Percentiles rank a stretch among this genome's conserved stretches.
Evolutionary conservation across 2,113 vertebrate species (phyloP).

Genomic region (Rhagologus leucostigma): DNA sequence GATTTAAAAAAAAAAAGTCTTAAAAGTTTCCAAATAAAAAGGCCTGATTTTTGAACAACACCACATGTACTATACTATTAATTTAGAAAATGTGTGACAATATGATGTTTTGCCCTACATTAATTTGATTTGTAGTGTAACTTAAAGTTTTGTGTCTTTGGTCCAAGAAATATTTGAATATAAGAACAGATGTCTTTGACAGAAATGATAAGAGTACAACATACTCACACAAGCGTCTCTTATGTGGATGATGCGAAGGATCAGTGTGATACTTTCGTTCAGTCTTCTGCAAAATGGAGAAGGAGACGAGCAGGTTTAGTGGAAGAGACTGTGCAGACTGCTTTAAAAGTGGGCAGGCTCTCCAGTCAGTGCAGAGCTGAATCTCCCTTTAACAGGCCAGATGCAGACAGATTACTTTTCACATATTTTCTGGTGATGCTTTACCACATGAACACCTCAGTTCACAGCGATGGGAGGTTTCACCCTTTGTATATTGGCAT

Average conservation of each 20-base stretch:
- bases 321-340: background rate
- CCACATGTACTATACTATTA: background rate
- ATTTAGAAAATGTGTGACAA: background rate
- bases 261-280: background rate
- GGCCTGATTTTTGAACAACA: background rate
- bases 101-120: background rate
- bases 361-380: background rate
- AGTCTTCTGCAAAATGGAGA: background rate
- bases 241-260: background rate
- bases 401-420: background rate
- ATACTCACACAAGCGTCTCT: background rate
- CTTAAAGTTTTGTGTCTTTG: background rate
- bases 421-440: background rate
- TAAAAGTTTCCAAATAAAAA: background rate
- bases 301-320: background rate
- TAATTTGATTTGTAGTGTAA: background rate
- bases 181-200: background rate
- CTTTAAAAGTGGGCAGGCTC: background rate
- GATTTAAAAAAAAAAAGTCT: background rate
- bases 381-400: background rate
- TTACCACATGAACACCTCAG: background rate
- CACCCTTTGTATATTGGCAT: background rate
- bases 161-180: background rate
- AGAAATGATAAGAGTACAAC: background rate
- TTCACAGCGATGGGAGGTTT: background rate